Base-by-base conservation (phyloP, 1,140 invertebrate genomes). In the Drosophila miranda region DNA sequence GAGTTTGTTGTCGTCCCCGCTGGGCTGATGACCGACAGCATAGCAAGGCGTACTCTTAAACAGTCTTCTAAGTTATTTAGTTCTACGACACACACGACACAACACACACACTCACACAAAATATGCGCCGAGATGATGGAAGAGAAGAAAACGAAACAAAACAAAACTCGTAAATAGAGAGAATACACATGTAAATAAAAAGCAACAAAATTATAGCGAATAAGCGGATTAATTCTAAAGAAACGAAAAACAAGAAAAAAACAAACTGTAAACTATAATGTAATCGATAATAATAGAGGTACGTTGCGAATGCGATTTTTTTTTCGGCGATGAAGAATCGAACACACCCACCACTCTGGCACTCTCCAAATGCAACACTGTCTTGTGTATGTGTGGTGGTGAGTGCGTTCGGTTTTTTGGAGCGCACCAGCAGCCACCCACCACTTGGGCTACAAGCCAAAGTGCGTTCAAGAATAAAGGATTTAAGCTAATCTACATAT, bases 21-120 rank as follows among this genome's bases (percentile, higher is more conserved):
- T 38, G 34, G 34, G 11, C 34, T 38, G 34, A 38, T 38, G 34
- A 75, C 63, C 60, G 55, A 68, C 44, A 54, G 56, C 55, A 53
- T 13, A 11, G 45, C 55, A 69, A 62, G 74, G 69, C 62, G 48
- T 46, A 52, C 46, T 79, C 23, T 60, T 38, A 72, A 72, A 57
- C 75, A 60, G 64, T 71, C 34, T 75, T 81, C 42, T 87, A 78
- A 86, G 82, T 87, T 86, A 87, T 86, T 86, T 87, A 86, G 82
- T 86, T 86, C 23, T 86, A 78, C 68, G 58, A 70, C 23, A 28
- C 6, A 53, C 28, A 73, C 48, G 53, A 7, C 19, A 19, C 34
- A 41, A 53, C 26, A 74, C 30, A 43, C 50, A n/a, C 34, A 41
- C 30, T 41, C 7, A 71, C 43, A 50, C 11, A 26, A 53, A 6